Base-by-base conservation (phyloP, 2,113 vertebrate species). In the Zootoca vivipara region DNA sequence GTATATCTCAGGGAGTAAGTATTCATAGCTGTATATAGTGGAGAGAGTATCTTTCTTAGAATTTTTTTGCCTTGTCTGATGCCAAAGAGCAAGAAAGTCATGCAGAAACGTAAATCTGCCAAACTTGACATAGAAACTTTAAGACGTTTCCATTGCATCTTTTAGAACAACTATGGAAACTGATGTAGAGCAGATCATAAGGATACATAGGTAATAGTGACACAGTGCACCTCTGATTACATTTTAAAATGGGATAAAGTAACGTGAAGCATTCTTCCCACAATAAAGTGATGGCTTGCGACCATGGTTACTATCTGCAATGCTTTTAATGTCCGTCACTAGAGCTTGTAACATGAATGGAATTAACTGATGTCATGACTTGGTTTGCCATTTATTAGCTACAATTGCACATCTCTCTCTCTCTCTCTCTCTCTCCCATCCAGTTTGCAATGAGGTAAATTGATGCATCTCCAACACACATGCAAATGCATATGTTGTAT, bases 211-310 rank as follows among this genome's bases (percentile, higher is more conserved):
- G 52, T 82, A 79, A 85, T 85, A 89, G 88, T 91, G 91, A 83
- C 89, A 80, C 86, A 93, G 69, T 90, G 73, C 9, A 92, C 87
- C 87, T 42, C 78, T 33, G 81, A 56, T 88, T 62, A 80, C 92
- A 92, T 69, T 87, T 52, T 94, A 89, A 69, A 88, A 87, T 91
- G 79, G 80, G 86, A 89, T 82, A 94, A n/a, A 70, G 62, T 84
- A 94, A 85, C 24, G 78, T 0, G 24, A 78, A 6, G 78, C 82
- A 85, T 81, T 69, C 74, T 86, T 90, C 89, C 77, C 88, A 93
- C 93, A 92, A 85, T 83, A 92, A 89, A 94, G 46, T 67, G 93
- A 93, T 85, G 88, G 78, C 10, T 87, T 95, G 92, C 92, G 81
- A 40, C 64, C 67, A 83, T 84, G 87, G 82, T 89, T 87, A 94